phyloP scores from a whole-genome alignment of 2,888 invertebrate genomes.

The Drosophila kambysellisi region DNA sequence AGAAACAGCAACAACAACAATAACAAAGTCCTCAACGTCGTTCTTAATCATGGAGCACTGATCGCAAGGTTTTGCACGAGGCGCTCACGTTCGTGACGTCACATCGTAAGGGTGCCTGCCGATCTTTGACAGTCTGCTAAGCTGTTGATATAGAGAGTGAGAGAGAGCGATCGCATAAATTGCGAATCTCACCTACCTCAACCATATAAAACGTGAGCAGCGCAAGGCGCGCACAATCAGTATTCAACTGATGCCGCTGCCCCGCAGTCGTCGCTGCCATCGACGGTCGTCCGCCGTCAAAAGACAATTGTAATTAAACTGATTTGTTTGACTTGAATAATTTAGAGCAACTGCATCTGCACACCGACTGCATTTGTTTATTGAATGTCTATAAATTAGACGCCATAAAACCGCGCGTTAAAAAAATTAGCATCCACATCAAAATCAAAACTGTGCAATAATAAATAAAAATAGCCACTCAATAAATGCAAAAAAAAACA shows the following conservation, averaged over 20 bases:
- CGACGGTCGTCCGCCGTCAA: background rate
- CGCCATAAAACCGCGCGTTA: background rate
- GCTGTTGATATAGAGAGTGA: background rate
- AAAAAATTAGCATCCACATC: background rate
- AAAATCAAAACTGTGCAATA: constrained; percentile 7
- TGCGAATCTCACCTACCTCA: constrained; percentile 59
- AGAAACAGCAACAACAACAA: constrained; percentile 19
- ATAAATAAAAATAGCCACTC: background rate
- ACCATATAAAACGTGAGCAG: constrained; percentile 65
- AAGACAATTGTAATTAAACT: constrained; percentile 50
- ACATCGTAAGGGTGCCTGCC: constrained; percentile 8
- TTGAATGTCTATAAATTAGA: background rate
- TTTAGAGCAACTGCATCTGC: constrained; percentile 17
- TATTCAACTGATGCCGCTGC: constrained; percentile 39
- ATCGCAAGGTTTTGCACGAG: constrained; percentile 3
- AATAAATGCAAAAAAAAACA: constrained; percentile 6
- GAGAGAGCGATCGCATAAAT: constrained; percentile 1
- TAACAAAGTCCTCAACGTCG: constrained; percentile 7
- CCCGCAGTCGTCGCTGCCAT: constrained; percentile 18
- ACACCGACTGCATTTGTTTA: background rate
- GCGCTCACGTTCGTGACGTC: constrained; percentile 23
- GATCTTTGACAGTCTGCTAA: background rate
- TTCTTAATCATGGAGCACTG: constrained; percentile 13
- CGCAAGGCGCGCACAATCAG: constrained; percentile 47
- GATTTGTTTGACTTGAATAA: constrained; percentile 45